Percentiles rank a stretch among this genome's conserved stretches.
phyloP scores from a whole-genome alignment of 2,113 vertebrate genomes.

The Sapayoa aenigma region DNA sequence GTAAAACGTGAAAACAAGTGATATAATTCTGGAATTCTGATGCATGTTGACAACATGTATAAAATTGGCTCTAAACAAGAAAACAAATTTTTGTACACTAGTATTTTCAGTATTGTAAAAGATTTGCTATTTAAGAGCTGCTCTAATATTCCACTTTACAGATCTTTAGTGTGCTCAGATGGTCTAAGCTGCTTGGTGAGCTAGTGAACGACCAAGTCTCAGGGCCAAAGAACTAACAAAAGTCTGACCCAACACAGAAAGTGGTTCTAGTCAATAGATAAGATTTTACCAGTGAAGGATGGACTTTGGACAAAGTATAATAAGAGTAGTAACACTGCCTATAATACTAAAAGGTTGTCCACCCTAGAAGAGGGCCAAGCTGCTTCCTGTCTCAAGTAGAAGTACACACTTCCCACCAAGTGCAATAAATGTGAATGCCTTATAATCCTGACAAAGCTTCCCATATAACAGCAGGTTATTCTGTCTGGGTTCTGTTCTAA shows the following conservation, averaged over 20 bases:
- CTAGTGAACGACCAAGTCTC: not conserved
- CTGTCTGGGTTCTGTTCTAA: not conserved
- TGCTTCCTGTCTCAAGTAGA: not conserved
- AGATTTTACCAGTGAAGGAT: not conserved
- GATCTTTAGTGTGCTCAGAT: not conserved
- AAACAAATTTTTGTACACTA: not conserved
- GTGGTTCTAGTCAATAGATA: not conserved
- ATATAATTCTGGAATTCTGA: not conserved
- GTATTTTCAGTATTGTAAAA: not conserved
- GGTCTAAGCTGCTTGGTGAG: not conserved
- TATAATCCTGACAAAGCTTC: not conserved
- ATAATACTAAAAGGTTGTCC: not conserved
- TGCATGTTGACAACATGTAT: not conserved
- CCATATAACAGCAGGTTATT: not conserved
- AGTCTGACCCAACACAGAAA: not conserved
- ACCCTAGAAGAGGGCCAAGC: not conserved
- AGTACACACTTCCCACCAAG: not conserved
- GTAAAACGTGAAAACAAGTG: not conserved
- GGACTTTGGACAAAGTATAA: not conserved
- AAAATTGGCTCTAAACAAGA: not conserved
- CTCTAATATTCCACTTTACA: not conserved
- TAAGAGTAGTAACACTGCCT: not conserved
- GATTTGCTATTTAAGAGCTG: not conserved
- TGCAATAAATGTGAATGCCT: not conserved
- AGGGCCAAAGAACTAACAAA: not conserved